Evolutionary conservation across 1,140 invertebrate species (phyloP).

Genomic region (Meloidogyne floridensis): DNA sequence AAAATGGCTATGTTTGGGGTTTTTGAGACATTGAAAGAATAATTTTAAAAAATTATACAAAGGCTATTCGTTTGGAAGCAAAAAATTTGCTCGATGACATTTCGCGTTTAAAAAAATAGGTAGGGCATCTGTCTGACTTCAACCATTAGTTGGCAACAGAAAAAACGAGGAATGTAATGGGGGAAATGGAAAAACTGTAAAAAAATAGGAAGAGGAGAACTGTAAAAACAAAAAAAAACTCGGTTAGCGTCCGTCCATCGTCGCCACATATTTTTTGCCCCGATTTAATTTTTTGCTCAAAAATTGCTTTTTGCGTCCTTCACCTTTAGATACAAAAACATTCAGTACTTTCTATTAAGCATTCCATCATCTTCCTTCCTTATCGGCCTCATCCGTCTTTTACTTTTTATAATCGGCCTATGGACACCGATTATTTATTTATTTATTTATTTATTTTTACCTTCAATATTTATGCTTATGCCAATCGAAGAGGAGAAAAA

Average conservation of each 20-base stretch:
- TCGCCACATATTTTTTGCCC: background rate
- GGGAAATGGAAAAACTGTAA: background rate
- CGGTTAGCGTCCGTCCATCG: background rate
- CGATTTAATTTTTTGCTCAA: background rate
- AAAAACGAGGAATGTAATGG: background rate
- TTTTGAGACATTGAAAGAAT: no score
- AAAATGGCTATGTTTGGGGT: no score
- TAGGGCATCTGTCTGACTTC: background rate
- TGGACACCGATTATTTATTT: background rate
- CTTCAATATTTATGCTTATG: background rate
- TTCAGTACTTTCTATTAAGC: background rate
- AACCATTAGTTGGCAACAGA: background rate
- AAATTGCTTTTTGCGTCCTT: background rate
- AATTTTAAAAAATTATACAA: no score
- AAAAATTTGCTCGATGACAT: background rate
- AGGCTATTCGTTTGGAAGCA: no score
- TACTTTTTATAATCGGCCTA: background rate
- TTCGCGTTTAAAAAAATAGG: background rate
- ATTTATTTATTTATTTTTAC: background rate
- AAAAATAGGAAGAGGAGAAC: background rate
- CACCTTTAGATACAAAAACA: background rate
- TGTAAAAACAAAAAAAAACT: background rate
- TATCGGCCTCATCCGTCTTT: conserved; percentile 1
- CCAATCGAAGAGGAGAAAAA: background rate
- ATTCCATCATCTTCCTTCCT: background rate